Evolutionary conservation across 2,797 vertebrate species (phyloP), one percentile per base, ranked within the genome.

Genomic region (Anas acuta): DNA sequence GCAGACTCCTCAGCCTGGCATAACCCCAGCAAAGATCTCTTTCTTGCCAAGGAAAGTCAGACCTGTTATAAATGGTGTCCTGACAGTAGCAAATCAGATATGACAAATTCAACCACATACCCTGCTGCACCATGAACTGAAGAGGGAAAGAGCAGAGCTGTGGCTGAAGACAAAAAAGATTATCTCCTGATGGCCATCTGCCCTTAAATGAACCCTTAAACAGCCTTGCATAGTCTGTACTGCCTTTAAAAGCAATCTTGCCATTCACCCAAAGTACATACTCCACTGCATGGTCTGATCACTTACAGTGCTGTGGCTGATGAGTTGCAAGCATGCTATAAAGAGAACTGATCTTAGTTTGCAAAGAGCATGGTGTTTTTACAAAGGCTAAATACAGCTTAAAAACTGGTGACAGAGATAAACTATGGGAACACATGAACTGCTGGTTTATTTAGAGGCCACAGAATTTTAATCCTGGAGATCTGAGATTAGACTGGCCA

Each of bases 381-480:
- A 75, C 41, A 92, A 71, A 76, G 53, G 37, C 58, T 91, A 87
- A 79, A 84, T 91, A 78, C 89, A 64, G 70, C 39, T 91, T 74
- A 80, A 64, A 18, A 87, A 87, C 33, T 72, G 66, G 65, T 87
- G 73, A 83, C 49, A 92, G 53, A 90, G 58, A 72, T 93, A 87
- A 95, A 95, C 69, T 76, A 78, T 33, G 58, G 58, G 72, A 92
- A 90, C 47, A n/a, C 28, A 53, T 70, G 76, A 95, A 94, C 70
- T 67, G 62, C n/a, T 89, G 62, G 57, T 85, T 94, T 96, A 89
- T 88, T 92, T 89, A 83, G 23, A 23, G 66, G 37, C 22, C 62
- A 83, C 70, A 87, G 69, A 87, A 91, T 93, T 92, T 94, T 92
- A 89, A 93, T 89, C 82, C 90, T 86, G 60, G 2, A 91, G 54